phyloP scores from a whole-genome alignment of 2,113 vertebrate species.

The Hyperopisus bebe region DNA sequence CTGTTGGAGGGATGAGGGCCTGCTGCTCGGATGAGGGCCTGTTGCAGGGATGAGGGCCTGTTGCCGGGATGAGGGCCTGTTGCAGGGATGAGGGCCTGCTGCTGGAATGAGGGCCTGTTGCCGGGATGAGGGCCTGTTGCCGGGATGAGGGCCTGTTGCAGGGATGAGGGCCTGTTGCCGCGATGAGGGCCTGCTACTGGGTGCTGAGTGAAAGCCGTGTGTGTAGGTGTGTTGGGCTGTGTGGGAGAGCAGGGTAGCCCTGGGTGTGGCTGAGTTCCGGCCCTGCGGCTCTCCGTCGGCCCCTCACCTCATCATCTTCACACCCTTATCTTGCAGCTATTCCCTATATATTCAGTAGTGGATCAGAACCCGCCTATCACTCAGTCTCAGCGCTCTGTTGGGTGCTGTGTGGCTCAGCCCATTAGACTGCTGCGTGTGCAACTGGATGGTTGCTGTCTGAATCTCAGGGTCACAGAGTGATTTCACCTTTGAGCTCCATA shows the following conservation, averaged over 20 bases:
- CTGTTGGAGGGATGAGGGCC: no score
- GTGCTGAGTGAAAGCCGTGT: background rate
- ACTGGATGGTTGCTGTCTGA: background rate
- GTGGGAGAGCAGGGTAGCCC: background rate
- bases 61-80: no score
- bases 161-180: background rate
- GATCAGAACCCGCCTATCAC: background rate
- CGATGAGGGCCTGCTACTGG: no score
- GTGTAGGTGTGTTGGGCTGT: background rate
- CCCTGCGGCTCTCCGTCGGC: background rate
- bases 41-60: no score
- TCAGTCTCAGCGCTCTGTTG: background rate
- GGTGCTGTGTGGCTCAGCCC: background rate
- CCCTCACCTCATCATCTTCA: background rate
- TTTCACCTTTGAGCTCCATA: background rate
- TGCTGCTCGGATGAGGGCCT: no score
- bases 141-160: no score
- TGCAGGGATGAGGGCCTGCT: no score
- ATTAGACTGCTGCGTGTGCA: background rate
- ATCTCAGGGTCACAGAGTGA: background rate
- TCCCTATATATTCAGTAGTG: background rate
- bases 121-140: no score
- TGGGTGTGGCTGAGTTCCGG: background rate
- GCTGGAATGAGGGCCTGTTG: no score
- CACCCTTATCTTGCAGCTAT: background rate